Conservation (phyloP, 2,888 invertebrate genomes). For the Apotomis turbidana region DNA sequence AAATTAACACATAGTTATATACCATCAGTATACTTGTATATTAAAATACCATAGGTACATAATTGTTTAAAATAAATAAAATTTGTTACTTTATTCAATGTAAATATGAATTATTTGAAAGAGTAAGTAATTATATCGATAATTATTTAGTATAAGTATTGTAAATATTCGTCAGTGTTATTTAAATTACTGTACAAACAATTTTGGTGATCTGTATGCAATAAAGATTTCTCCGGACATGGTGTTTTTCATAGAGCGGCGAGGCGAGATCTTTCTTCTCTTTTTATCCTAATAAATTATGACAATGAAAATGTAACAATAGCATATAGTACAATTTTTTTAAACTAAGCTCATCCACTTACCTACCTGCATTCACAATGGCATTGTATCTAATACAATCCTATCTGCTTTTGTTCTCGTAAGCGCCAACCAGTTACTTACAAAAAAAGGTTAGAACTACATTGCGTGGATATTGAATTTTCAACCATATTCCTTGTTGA, state of each 20-base stretch:
- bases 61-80: constrained; percentile 49
- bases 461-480: too few relatives aligned
- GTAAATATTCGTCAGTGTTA: constrained; percentile 80
- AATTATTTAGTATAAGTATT: constrained; percentile 60
- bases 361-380: too few relatives aligned
- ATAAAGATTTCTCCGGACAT: constrained; percentile 77
- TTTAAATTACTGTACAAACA: constrained; percentile 76
- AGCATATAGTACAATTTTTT: too few relatives aligned
- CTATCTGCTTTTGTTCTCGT: too few relatives aligned
- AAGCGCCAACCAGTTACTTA: too few relatives aligned
- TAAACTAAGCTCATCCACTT: too few relatives aligned
- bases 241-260: constrained; percentile 46
- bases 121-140: constrained; percentile 51
- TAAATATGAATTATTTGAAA: constrained; percentile 52
- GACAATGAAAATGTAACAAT: too few relatives aligned
- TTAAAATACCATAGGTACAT: constrained; percentile 48
- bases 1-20: constrained; percentile 16
- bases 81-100: constrained; percentile 72
- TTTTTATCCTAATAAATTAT: too few relatives aligned
- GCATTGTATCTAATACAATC: too few relatives aligned
- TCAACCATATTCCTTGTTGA: too few relatives aligned
- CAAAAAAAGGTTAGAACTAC: too few relatives aligned
- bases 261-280: too few relatives aligned
- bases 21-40: constrained; percentile 50
- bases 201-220: constrained; percentile 81